phyloP scores from a whole-genome alignment of 2,888 invertebrate genomes.

The Ctena decussata region DNA sequence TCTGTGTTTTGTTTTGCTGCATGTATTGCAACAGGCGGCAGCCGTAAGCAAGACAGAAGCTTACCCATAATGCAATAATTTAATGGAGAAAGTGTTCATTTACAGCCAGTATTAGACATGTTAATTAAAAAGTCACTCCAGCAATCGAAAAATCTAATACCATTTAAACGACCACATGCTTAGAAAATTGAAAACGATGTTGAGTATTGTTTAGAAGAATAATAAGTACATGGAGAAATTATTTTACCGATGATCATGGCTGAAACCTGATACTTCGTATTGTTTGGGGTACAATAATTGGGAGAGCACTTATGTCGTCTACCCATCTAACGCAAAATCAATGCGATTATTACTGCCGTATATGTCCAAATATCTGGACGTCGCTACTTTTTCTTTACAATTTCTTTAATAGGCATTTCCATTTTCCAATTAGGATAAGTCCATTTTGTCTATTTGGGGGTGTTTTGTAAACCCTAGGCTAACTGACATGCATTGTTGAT shows the following conservation, averaged over 20 bases:
- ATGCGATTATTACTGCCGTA: no score
- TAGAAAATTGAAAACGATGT: conserved; percentile 17
- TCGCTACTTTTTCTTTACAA: no score
- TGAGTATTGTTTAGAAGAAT: conserved; percentile 6
- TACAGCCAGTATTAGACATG: neutral
- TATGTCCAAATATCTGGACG: no score
- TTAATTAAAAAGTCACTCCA: conserved; percentile 36
- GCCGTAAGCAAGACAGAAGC: no score
- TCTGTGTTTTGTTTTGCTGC: no score
- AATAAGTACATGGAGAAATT: conserved; percentile 44
- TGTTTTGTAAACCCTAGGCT: no score
- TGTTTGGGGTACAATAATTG: conserved; percentile 26
- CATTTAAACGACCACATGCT: conserved; percentile 11
- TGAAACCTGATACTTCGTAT: conserved; percentile 50
- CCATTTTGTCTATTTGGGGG: no score
- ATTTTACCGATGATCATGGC: conserved; percentile 49
- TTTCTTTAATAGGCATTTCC: no score
- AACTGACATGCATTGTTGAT: no score
- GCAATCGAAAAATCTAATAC: conserved; percentile 10
- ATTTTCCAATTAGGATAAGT: no score
- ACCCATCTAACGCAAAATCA: neutral
- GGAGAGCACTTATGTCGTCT: neutral
- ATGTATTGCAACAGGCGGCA: no score
- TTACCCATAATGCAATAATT: no score
- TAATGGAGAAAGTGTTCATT: conserved; percentile 2